These are phyloP conservation scores for Meles meles DNA, from an alignment of 2,113 vertebrate species.

Conservation along the genomic window DNA sequence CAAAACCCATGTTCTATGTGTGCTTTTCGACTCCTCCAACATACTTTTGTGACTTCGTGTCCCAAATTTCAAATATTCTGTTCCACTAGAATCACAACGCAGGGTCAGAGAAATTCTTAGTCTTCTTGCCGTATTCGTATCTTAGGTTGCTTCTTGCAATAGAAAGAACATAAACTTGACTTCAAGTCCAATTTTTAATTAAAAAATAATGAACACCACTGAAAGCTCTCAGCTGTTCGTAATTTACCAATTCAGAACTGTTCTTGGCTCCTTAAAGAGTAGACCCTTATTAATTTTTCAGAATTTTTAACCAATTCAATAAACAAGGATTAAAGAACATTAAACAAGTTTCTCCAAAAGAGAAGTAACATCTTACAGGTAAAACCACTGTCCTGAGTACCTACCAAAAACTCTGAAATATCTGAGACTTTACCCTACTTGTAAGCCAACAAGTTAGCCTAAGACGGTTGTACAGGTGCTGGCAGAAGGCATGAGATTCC, in stretches of 20 bases:
- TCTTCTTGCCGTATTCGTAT: background rate
- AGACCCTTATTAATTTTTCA: constrained; percentile 2
- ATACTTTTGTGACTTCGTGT: background rate
- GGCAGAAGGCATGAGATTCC: background rate
- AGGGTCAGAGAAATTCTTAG: constrained; percentile 30
- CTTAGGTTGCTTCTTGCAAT: background rate
- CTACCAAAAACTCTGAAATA: background rate
- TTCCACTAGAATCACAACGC: constrained; percentile 19
- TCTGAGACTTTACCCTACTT: constrained; percentile 10
- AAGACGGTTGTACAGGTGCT: background rate
- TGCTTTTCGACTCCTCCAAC: background rate
- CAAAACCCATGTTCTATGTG: background rate
- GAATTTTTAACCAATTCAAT: constrained; percentile 23
- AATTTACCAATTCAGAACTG: constrained; percentile 32
- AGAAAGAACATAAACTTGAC: constrained; percentile 30
- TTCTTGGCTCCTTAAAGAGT: constrained; percentile 11
- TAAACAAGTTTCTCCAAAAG: constrained; percentile 24
- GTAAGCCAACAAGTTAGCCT: background rate
- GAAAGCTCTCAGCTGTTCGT: constrained; percentile 17
- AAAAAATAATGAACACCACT: constrained; percentile 22
- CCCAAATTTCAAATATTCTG: constrained; percentile 42
- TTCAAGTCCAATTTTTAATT: background rate
- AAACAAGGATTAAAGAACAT: constrained; percentile 38
- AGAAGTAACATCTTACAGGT: background rate
- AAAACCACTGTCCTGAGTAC: background rate